phyloP scores from a whole-genome alignment of 1,140 invertebrate genomes.

The Saxidomus purpurata region DNA sequence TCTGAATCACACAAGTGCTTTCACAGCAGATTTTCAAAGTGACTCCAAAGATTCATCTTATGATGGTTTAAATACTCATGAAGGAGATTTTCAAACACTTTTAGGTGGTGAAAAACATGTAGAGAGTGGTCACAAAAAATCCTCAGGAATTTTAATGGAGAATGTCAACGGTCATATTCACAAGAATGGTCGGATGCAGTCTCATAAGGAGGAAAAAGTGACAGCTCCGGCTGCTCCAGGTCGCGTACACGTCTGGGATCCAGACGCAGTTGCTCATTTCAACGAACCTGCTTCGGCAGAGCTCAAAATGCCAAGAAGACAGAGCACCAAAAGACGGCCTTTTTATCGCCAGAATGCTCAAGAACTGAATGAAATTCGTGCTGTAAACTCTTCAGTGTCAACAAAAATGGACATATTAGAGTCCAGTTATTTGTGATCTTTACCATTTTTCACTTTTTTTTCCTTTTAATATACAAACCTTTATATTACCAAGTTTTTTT shows the following conservation, averaged over 20 bases:
- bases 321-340: constrained; percentile 56
- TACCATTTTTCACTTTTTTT: constrained; percentile 30
- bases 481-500: no score
- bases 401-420: neutral
- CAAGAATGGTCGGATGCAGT: constrained; percentile 20
- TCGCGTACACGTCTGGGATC: constrained; percentile 47
- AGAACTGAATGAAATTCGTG: constrained; percentile 52
- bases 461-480: neutral
- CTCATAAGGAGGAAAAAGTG: neutral
- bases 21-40: neutral
- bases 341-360: constrained; percentile 61
- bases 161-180: constrained; percentile 43
- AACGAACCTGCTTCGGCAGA: constrained; percentile 30
- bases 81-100: constrained; percentile 12
- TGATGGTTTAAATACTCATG: constrained; percentile 26
- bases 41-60: constrained; percentile 29
- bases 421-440: constrained; percentile 49
- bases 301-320: constrained; percentile 12
- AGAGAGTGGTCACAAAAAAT: neutral
- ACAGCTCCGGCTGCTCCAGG: constrained; percentile 15
- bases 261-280: constrained; percentile 25
- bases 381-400: neutral
- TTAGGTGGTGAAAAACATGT: neutral
- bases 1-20: constrained; percentile 15
- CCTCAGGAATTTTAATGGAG: neutral